Base-by-base conservation (phyloP, 1,140 invertebrate species). In the Nymphalis io region DNA sequence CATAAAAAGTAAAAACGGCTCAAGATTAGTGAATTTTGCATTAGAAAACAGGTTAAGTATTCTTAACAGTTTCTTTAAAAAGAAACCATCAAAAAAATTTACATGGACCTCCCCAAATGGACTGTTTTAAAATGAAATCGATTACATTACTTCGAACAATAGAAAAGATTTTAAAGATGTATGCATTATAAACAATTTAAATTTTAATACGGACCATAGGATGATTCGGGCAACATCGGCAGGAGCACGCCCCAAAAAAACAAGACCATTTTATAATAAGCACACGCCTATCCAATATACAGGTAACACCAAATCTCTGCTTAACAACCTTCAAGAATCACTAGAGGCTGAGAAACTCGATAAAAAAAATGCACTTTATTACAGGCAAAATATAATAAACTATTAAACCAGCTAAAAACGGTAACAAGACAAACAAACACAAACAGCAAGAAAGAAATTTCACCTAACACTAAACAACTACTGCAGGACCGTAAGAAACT, bases 31-130 rank as follows among this genome's bases (percentile, higher is more conserved):
- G 23, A 60, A 51, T 18, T 70, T 65, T 65, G 21, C 61, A 23
- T 40, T 70, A 27, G 69, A 70, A 70, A 65, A 70, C 18, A 70
- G 40, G 60, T 42, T 70, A 48, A 63, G 40, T 21, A 70, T 66
- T 39, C 21, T 59, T 44, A 66, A 66, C 20, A 66, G 38, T 20
- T 57, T 65, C 42, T 65, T 40, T 8, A 68, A 61, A 60, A 68
- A 61, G 48, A 68, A 68, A 21, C 18, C 38, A 33, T 55, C 21
- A 33, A 57, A 42, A 15, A 69, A 58, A 62, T 63, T 38, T 46
- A 65, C 69, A 60, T 71, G 48, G 67, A 57, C 44, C 3, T 69
- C 67, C 13, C 67, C 60, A 16, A 33, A 69, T 20, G 60, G 51
- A 57, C 23, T 33, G 16, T 38, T 42, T 15, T 62, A 68, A 48